Conservation (phyloP, 2,113 vertebrate species). For the Rostratula benghalensis region DNA sequence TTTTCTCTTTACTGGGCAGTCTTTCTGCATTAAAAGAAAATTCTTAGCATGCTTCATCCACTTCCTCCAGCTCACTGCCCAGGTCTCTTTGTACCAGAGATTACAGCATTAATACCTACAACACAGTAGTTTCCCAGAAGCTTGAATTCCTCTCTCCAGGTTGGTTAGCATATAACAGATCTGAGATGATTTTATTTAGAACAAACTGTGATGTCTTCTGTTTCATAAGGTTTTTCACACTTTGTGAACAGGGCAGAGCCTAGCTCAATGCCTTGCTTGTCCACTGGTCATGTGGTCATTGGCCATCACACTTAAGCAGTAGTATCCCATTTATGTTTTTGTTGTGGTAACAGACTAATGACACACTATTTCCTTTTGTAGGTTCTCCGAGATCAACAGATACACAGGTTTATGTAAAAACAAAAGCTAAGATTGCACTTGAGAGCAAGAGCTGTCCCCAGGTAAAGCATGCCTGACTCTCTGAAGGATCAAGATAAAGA, state of each 20-base stretch:
- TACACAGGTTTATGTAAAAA: not conserved
- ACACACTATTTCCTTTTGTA: not conserved
- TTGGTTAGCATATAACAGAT: not conserved
- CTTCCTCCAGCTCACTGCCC: not conserved
- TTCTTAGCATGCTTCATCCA: not conserved
- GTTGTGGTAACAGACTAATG: not conserved
- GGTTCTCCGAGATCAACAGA: not conserved
- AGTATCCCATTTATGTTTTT: not conserved
- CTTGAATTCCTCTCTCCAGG: not conserved
- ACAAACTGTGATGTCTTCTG: not conserved
- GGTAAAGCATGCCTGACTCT: not conserved
- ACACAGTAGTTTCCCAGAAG: not conserved
- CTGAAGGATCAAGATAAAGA: not conserved
- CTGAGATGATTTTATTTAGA: not conserved
- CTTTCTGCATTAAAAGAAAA: not conserved
- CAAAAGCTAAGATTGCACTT: not conserved
- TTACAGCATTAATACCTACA: not conserved
- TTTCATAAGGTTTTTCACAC: not conserved
- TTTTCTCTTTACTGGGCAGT: not conserved
- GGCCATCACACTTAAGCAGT: not conserved
- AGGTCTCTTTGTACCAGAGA: not conserved
- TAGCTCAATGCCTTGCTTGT: not conserved
- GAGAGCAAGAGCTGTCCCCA: not conserved
- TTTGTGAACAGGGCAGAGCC: not conserved
- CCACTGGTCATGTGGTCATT: accelerated